A percentile compares a stretch with the other conserved stretches of the same genome.
Conservation (phyloP, 2,113 vertebrate species). For the Chaetodon trifascialis region DNA sequence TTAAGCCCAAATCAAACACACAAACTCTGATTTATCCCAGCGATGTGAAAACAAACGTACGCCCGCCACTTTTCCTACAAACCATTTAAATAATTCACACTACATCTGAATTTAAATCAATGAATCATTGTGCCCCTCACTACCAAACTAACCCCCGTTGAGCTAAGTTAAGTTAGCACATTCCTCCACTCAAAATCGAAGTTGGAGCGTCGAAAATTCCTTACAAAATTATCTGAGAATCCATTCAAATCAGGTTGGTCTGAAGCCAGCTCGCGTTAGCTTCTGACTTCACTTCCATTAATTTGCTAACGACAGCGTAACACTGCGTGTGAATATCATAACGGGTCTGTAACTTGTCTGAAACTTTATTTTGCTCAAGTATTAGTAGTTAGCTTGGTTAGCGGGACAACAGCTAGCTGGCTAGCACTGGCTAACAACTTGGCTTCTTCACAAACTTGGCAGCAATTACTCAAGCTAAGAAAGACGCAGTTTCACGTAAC, state of each 20-base stretch:
- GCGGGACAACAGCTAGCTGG: constrained; percentile 49
- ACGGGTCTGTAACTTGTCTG: constrained; percentile 19
- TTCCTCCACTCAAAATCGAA: constrained; percentile 78
- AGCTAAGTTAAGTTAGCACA: constrained; percentile 62
- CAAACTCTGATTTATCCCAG: neutral
- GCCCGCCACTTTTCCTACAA: neutral
- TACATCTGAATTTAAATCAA: neutral
- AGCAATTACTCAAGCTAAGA: neutral
- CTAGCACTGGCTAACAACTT: constrained; percentile 41
- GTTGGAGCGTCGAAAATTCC: constrained; percentile 50
- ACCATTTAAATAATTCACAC: no score
- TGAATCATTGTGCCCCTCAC: neutral
- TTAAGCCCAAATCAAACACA: constrained; percentile 13
- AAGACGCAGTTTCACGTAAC: neutral
- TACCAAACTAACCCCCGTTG: constrained; percentile 2
- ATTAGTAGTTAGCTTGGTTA: constrained; percentile 52
- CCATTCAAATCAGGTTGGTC: neutral
- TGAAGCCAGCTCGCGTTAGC: fast-evolving
- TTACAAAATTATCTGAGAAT: constrained; percentile 5
- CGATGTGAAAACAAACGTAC: neutral
- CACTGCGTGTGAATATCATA: neutral
- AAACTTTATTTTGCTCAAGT: constrained; percentile 68
- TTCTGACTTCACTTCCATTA: fast-evolving
- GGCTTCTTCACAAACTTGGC: constrained; percentile 49
- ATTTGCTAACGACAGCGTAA: neutral